Evolutionary conservation across 2,113 vertebrate genomes (phyloP).

Genomic region (Seriola quinqueradiata): DNA sequence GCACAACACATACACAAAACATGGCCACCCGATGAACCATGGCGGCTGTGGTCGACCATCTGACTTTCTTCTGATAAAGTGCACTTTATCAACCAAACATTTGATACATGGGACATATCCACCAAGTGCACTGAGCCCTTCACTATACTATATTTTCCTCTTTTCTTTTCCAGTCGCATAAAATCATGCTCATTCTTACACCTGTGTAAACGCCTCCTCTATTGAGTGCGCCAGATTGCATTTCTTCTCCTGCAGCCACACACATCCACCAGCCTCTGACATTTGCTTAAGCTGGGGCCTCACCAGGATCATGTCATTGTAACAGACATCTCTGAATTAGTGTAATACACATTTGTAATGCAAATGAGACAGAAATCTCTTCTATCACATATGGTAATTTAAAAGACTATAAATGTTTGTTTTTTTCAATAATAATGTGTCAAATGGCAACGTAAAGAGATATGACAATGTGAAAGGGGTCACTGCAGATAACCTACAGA

Average conservation of each 20-base stretch:
- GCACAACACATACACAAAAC: not conserved
- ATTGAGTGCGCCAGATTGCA: not conserved
- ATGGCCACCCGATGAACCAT: conserved; percentile 11
- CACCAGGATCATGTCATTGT: not conserved
- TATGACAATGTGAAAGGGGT: too few species aligned
- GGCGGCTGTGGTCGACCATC: not conserved
- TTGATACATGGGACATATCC: conserved; percentile 16
- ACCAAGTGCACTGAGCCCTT: too few species aligned
- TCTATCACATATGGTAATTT: too few species aligned
- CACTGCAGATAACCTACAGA: too few species aligned
- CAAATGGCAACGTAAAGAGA: not conserved
- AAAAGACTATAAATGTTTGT: too few species aligned
- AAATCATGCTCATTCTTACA: not conserved
- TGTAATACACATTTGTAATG: too few species aligned
- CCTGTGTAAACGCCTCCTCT: not conserved
- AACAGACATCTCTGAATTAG: not conserved
- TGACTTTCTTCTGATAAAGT: not conserved
- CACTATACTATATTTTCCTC: not conserved
- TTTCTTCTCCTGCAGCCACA: not conserved
- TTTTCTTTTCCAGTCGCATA: not conserved
- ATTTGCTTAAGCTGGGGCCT: not conserved
- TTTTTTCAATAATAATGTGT: not conserved
- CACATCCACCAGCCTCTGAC: not conserved
- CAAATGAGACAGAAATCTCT: too few species aligned
- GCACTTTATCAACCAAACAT: conserved; percentile 18